Evolutionary conservation across 2,113 vertebrate genomes (phyloP).

Genomic region (Centrocercus urophasianus): DNA sequence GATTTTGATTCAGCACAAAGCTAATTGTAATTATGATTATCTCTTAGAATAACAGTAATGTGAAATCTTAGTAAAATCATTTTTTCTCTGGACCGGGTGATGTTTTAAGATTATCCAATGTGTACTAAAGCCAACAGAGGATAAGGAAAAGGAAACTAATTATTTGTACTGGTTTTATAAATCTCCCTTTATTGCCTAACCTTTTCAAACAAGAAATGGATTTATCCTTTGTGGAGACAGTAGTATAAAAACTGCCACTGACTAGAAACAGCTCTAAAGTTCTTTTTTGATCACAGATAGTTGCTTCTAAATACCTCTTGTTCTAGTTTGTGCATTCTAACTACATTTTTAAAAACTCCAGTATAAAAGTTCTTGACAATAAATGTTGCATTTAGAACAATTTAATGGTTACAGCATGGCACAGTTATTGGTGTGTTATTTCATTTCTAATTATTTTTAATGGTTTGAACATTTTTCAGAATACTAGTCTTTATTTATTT

Average conservation of each 20-base stretch:
- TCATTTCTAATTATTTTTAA: not conserved
- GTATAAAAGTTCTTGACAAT: not conserved
- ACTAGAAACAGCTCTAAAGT: slow-evolving; percentile 43
- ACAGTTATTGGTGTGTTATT: not conserved
- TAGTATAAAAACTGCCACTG: slow-evolving; percentile 57
- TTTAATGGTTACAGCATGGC: not conserved
- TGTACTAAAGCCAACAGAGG: slow-evolving; percentile 19
- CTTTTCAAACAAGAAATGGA: slow-evolving; percentile 63
- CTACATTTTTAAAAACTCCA: not conserved
- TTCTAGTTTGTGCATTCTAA: not conserved
- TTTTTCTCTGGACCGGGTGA: not conserved
- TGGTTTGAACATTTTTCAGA: not conserved
- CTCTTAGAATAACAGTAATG: slow-evolving; percentile 4
- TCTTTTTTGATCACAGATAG: slow-evolving; percentile 56
- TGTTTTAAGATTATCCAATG: slow-evolving; percentile 41
- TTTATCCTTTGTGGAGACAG: slow-evolving; percentile 51
- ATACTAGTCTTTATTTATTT: not conserved
- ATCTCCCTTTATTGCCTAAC: slow-evolving; percentile 65
- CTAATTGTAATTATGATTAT: not conserved
- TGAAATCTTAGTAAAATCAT: slow-evolving; percentile 30
- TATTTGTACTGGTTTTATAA: slow-evolving; percentile 67
- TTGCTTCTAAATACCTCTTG: slow-evolving; percentile 49
- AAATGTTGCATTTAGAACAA: not conserved
- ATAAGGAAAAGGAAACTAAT: slow-evolving; percentile 56
- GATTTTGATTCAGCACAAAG: not conserved